Base-by-base conservation (phyloP, 2,797 vertebrate genomes). In the Margarornis squamiger region DNA sequence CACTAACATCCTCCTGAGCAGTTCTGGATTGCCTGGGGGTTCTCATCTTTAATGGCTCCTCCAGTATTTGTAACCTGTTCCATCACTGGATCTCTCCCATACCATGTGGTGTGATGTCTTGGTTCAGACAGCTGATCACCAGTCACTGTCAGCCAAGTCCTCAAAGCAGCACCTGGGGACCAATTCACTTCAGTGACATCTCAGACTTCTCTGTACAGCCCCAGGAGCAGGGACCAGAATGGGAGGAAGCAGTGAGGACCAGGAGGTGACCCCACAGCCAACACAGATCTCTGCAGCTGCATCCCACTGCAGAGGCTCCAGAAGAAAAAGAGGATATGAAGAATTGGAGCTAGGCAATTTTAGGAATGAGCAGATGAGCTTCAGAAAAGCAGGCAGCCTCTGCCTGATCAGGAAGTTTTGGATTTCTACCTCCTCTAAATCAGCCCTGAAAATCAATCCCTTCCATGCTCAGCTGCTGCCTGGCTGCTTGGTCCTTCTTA, bases 71-170 rank as follows among this genome's bases (percentile, higher is more conserved):
- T 39, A 65, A 12, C 72, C 0, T 0, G 59, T 70, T 88, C 43
- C 5, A 65, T n/a, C 75, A 34, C n/a, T 52, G 49, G 74, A 58
- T 61, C 48, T 29, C 68, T 61, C 43, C 83, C 72, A 4, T 88
- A 48, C 46, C 46, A 24, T 65, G 68, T 27, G 21, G 59, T 6
- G 5, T 5, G 85, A 86, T 29, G 57, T 8, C 59, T 46, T 12
- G 0, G 23, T 17, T 70, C 75, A n/a, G n/a, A n/a, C n/a, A 82
- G 52, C 75, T 61, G 71, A 76, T 68, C 80, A 36, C 92, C 76
- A 70, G 48, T 89, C 91, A 30, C 71, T 68, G 77, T 36, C 96
- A 93, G 74, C 67, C 87, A 11, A 55, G 78, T 36, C 77, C 92
- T 87, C 81, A 27, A n/a, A 96, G 87, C 6, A 0, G 59, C 74